Conservation (phyloP, 2,113 vertebrate genomes). For the Jacana jacana region DNA sequence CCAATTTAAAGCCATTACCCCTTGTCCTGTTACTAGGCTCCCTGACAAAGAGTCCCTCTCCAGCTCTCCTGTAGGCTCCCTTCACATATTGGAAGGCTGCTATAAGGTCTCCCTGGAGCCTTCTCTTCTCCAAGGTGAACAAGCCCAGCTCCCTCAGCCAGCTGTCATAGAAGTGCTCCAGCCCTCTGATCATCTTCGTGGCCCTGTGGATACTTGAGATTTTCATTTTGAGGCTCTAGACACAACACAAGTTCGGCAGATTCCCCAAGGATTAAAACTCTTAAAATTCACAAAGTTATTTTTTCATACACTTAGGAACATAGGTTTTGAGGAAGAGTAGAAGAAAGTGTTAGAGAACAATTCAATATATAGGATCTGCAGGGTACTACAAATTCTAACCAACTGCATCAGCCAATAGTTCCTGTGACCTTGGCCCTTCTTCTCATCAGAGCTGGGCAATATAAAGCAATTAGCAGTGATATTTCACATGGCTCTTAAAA, state of each 20-base stretch:
- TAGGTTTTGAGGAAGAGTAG: neutral
- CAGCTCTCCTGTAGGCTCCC: too few relatives aligned
- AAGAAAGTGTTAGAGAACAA: neutral
- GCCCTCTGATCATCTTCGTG: too few relatives aligned
- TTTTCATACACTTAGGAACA: neutral
- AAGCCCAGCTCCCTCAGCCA: too few relatives aligned
- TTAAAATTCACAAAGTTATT: neutral
- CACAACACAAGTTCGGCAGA: neutral
- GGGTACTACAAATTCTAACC: neutral
- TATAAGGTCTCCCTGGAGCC: too few relatives aligned
- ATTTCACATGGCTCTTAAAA: neutral
- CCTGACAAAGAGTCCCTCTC: too few relatives aligned
- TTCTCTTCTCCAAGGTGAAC: too few relatives aligned
- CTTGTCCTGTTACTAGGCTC: too few relatives aligned
- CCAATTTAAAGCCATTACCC: too few relatives aligned
- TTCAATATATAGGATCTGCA: neutral
- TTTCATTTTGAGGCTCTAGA: neutral
- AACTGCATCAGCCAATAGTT: neutral
- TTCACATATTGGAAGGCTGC: too few relatives aligned
- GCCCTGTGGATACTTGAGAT: neutral
- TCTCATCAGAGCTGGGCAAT: neutral
- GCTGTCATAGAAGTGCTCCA: too few relatives aligned
- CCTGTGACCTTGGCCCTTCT: neutral
- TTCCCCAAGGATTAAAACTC: neutral
- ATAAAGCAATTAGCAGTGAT: neutral